phyloP scores from a whole-genome alignment of 2,113 vertebrate genomes.

The Phalacrocorax pelagicus region DNA sequence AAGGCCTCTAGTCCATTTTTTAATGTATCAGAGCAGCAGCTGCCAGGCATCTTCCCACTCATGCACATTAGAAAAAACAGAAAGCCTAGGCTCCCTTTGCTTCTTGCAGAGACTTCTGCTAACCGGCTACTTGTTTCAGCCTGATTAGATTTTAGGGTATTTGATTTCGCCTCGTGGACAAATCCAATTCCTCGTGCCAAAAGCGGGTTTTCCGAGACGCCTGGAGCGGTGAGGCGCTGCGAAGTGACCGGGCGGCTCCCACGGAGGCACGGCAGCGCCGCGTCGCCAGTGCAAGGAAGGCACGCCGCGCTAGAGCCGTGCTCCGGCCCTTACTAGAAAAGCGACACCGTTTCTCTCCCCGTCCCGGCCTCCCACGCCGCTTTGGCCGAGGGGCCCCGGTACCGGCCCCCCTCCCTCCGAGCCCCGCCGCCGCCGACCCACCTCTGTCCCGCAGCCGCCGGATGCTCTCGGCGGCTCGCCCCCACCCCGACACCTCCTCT shows the following conservation, averaged over 20 bases:
- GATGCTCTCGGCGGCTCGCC: conserved; percentile 72
- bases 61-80: fast-evolving
- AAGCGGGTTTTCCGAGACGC: neutral
- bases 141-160: neutral
- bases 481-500: conserved; percentile 64
- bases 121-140: fast-evolving
- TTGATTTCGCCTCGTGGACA: neutral
- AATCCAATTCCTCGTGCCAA: neutral
- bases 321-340: neutral
- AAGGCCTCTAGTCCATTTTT: neutral
- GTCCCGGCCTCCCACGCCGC: neutral
- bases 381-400: neutral
- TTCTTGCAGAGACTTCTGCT: neutral
- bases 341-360: neutral
- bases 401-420: neutral
- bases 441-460: conserved; percentile 78
- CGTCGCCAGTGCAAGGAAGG: fast-evolving
- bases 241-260: neutral
- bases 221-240: fast-evolving
- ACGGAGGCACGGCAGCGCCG: neutral
- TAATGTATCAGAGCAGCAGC: neutral
- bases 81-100: neutral
- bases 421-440: conserved; percentile 11
- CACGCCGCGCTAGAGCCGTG: fast-evolving
- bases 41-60: neutral